Conservation (phyloP, 1,140 invertebrate species). For the Bombus affinis region DNA sequence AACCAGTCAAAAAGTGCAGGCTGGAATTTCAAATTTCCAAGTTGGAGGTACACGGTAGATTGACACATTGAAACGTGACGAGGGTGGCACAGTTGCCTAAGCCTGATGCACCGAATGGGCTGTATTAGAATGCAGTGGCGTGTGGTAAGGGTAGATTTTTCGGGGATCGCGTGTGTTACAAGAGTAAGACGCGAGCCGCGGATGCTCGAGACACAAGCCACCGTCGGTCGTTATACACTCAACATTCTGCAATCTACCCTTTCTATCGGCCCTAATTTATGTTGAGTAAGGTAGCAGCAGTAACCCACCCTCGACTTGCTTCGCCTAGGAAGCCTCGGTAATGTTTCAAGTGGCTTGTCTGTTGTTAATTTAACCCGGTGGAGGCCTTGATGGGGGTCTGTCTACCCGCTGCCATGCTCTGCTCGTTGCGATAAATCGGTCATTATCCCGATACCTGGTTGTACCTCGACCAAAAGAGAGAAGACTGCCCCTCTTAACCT, state of each 20-base stretch:
- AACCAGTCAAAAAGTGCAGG: not conserved
- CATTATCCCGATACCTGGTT: slow-evolving; percentile 68
- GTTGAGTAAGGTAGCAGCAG: slow-evolving; percentile 79
- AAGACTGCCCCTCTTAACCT: not conserved
- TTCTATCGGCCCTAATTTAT: slow-evolving; percentile 82
- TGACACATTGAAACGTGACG: slow-evolving; percentile 6
- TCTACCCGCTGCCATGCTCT: slow-evolving; percentile 73
- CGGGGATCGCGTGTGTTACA: slow-evolving; percentile 60
- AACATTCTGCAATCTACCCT: slow-evolving; percentile 82
- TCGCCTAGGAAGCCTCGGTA: slow-evolving; percentile 77
- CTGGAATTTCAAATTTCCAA: not conserved
- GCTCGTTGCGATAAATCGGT: slow-evolving; percentile 79
- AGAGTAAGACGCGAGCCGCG: slow-evolving; percentile 67
- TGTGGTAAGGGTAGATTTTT: slow-evolving; percentile 56
- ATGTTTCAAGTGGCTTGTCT: slow-evolving; percentile 82
- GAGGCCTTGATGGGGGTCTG: slow-evolving; percentile 77
- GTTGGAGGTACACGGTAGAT: not conserved
- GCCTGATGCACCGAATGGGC: not conserved
- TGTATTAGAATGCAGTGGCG: slow-evolving; percentile 58
- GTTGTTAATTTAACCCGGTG: slow-evolving; percentile 81
- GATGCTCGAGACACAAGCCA: slow-evolving; percentile 65
- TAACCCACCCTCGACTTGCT: slow-evolving; percentile 72
- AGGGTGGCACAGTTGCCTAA: not conserved
- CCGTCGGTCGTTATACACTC: slow-evolving; percentile 77
- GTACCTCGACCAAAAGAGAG: slow-evolving; percentile 22